Evolutionary conservation across 2,888 invertebrate species (phyloP).

Genomic region (Thecophora atra): DNA sequence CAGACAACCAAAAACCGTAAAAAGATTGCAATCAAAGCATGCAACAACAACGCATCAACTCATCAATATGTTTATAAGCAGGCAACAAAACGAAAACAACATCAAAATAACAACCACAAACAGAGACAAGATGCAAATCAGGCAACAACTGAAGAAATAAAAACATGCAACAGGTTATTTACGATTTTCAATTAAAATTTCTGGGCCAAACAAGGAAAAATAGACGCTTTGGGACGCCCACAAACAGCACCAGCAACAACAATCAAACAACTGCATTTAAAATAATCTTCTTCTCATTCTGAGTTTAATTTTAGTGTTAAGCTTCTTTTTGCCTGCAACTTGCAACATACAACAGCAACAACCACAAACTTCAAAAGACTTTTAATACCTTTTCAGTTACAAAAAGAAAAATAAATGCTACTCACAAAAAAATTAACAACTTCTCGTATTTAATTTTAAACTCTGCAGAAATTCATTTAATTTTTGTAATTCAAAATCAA

Average conservation of each 20-base stretch:
- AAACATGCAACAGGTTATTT: constrained; percentile 40
- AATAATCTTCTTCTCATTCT: neutral
- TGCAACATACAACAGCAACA: constrained; percentile 15
- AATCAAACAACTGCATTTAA: constrained; percentile 1
- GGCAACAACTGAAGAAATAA: neutral
- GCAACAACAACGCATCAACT: no score
- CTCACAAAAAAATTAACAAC: neutral
- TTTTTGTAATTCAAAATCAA: neutral
- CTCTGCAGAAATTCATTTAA: neutral
- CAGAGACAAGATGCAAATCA: neutral
- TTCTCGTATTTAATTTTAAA: neutral
- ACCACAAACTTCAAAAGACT: constrained; percentile 2
- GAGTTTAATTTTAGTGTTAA: constrained; percentile 1
- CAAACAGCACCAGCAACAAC: constrained; percentile 10
- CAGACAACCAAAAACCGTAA: no score
- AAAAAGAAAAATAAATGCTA: no score
- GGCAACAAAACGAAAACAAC: constrained; percentile 4
- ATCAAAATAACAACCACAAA: constrained; percentile 19
- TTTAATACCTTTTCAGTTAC: neutral
- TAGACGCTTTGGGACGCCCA: constrained; percentile 20
- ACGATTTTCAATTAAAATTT: constrained; percentile 38
- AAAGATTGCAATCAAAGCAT: no score
- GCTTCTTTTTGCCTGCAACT: neutral
- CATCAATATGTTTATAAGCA: neutral
- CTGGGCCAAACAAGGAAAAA: constrained; percentile 34